Base-by-base conservation (phyloP, 2,797 vertebrate genomes). In the Atherinosoma microstoma region DNA sequence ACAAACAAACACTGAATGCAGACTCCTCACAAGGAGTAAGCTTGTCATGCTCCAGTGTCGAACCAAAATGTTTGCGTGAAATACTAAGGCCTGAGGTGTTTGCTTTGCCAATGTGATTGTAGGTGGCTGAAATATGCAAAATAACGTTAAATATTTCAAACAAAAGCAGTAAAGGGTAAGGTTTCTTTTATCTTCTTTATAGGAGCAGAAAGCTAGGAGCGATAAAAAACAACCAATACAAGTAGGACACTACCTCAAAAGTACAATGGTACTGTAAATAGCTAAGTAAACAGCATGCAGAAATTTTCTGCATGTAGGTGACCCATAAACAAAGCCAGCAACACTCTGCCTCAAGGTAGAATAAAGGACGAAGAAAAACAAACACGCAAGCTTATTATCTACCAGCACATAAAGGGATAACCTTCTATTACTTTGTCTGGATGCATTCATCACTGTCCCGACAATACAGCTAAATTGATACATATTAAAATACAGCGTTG, bases 241-340 rank as follows among this genome's bases (percentile, higher is more conserved):
- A 84, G 73, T 87, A 84, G 88, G 88, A 84, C 86, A 77, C 66
- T 51, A 67, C 76, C 66, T 83, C 54, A 67, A 83, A 87, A 85
- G 59, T 78, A 80, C 74, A 87, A 78, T 73, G 64, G 67, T 76
- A 85, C 75, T 79, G 78, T 88, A 88, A 89, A 92, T 73, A 86
- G 68, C 75, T 56, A 87, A 83, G 85, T 83, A 85, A 90, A 91
- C 74, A 89, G 70, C 76, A 76, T 58, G 76, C 69, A 75, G 58
- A 83, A 84, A 82, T n/a, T 67, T 63, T 81, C 71, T 79, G 68
- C 77, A 92, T 93, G 78, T 92, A 88, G 91, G 91, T 94, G 92
- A 94, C 92, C 92, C 91, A 92, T 89, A 91, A 91, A 92, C 77
- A 84, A 87, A 90, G 78, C 70, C 83, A 82, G 82, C 75, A 87